Base-by-base conservation (phyloP, 2,888 invertebrate genomes). In the Ctenicera cuprea region DNA sequence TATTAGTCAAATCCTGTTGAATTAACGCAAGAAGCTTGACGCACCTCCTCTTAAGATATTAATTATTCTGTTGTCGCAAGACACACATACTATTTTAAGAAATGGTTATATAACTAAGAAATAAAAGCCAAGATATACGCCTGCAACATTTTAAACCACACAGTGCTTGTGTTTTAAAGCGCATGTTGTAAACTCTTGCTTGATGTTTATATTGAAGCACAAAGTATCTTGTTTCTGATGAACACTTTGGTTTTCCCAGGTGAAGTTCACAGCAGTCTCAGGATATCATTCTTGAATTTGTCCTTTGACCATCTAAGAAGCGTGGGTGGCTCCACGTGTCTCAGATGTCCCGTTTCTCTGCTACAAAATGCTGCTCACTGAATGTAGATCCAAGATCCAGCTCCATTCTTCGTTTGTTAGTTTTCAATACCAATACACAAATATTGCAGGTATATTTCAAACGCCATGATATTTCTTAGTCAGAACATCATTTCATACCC, bases 391-490 rank as follows among this genome's bases (percentile, higher is more conserved):
- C 18, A 5, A 5, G 48, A 48, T 18, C 20, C 14, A 48, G 3
- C 3, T 45, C 43, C 43, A 45, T 8, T 16, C 33, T 33, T 33
- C 33, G 5, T 33, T 41, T 14, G 0, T 20, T 16, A 18, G 3
- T 20, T 48, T 20, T 48, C 18, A 48, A 11, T 18, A 48, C 20
- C 48, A 48, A 20, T 9, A 8, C 20, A 20, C 20, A 65, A 50
- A 69, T 69, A 62, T 18, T 69, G 69, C 61, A 69, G 52, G 37
- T 50, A 69, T 50, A 69, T 69, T 50, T 69, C 48, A 45, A 48
- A 50, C 38, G 43, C 48, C 61, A 50, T 22, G 11, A 61, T 59
- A 48, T 61, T 61, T 69, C 69, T 69, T 61, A 61, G 61, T 61
- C 26, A 69, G 22, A 61, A 61, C 14, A 33, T 43, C 37, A 48